Evolutionary conservation across 1,140 invertebrate species (phyloP).

Genomic region (Pseudobourletiella spinata): DNA sequence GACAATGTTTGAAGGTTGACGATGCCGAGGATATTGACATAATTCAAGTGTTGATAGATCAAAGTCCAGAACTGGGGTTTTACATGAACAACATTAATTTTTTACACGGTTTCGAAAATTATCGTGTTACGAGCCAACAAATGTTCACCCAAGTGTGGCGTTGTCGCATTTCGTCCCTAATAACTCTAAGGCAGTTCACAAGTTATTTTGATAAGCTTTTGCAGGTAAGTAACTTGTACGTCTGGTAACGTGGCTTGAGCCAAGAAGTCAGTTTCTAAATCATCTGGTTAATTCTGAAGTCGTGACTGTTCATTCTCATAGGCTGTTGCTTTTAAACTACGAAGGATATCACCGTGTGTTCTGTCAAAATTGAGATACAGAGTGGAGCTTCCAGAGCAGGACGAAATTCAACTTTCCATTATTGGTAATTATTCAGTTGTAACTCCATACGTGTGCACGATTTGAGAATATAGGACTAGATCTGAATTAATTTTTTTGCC

Average conservation of each 20-base stretch:
- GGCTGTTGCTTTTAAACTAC: constrained; percentile 75
- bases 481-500: too few relatives aligned
- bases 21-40: constrained; percentile 78
- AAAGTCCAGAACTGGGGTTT: constrained; percentile 65
- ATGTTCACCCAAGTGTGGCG: constrained; percentile 81
- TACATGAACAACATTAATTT: constrained; percentile 74
- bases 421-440: constrained; percentile 53
- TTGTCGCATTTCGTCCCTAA: constrained; percentile 53
- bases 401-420: constrained; percentile 79
- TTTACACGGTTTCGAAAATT: constrained; percentile 60
- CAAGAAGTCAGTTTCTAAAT: too few relatives aligned
- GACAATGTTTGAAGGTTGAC: constrained; percentile 53
- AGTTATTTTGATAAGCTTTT: constrained; percentile 57
- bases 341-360: constrained; percentile 71
- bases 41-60: constrained; percentile 65
- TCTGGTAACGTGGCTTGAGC: too few relatives aligned
- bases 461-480: too few relatives aligned
- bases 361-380: constrained; percentile 67
- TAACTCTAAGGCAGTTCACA: constrained; percentile 40
- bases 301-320: too few relatives aligned
- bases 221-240: constrained; percentile 46
- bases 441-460: too few relatives aligned
- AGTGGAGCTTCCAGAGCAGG: constrained; percentile 70
- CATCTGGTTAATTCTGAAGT: too few relatives aligned
- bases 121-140: constrained; percentile 55